Evolutionary conservation across 1,140 invertebrate species (phyloP).

Genomic region (Asbolus verrucosus): DNA sequence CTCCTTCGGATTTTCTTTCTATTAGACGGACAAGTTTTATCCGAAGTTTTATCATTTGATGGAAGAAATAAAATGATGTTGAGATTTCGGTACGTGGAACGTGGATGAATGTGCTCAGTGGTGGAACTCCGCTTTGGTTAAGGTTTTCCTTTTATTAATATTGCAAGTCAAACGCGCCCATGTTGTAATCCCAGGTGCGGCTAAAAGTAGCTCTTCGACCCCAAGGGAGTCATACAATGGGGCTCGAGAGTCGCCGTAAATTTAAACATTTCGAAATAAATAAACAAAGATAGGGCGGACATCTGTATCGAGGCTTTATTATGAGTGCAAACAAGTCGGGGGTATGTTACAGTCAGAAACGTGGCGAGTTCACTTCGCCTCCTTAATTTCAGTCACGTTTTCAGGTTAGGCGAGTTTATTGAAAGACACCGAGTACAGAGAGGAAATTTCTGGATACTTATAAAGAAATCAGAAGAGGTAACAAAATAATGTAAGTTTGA

Average conservation of each 20-base stretch:
- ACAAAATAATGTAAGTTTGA: background rate
- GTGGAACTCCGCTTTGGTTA: background rate
- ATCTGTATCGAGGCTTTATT: slow-evolving; percentile 15
- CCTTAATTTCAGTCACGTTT: slow-evolving; percentile 34
- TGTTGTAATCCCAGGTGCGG: slow-evolving; percentile 27
- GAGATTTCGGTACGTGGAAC: slow-evolving; percentile 10
- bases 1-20: slow-evolving; percentile 15
- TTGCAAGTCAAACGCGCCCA: slow-evolving; percentile 6
- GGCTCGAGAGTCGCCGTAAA: slow-evolving; percentile 2
- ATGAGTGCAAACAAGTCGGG: slow-evolving; percentile 22
- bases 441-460: slow-evolving; percentile 18
- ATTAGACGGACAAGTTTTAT: slow-evolving; percentile 4
- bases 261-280: slow-evolving; percentile 20
- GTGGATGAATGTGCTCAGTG: slow-evolving; percentile 6
- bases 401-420: slow-evolving; percentile 24
- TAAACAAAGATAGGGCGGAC: slow-evolving; percentile 16
- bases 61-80: slow-evolving; percentile 9
- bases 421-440: slow-evolving; percentile 5
- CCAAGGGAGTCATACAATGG: background rate
- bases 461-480: slow-evolving; percentile 8
- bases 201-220: background rate
- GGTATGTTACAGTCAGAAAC: no score
- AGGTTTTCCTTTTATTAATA: slow-evolving; percentile 24
- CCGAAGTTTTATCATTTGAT: slow-evolving; percentile 24
- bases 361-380: no score